These are phyloP conservation scores for Pardosa pseudoannulata DNA, from an alignment of 2,888 invertebrate species.

Conservation along the genomic window DNA sequence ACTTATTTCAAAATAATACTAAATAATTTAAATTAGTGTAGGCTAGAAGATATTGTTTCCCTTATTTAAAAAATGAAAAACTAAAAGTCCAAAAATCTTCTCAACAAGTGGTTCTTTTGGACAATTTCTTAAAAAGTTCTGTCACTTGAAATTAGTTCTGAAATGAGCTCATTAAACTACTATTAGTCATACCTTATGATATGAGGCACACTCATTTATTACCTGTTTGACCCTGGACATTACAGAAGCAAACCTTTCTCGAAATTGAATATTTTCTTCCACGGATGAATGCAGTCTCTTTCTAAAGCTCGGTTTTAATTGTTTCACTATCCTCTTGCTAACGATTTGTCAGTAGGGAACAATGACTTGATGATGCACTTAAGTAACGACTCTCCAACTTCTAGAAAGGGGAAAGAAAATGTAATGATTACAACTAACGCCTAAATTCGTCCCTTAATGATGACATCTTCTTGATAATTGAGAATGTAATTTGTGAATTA, in stretches of 20 bases:
- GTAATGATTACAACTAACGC: conserved; percentile 23
- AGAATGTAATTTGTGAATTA: conserved; percentile 31
- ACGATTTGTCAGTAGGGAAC: conserved; percentile 30
- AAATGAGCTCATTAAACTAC: conserved; percentile 22
- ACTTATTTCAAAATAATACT: too few species aligned
- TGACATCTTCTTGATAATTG: conserved; percentile 24
- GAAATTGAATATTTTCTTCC: conserved; percentile 29
- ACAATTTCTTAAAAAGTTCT: too few species aligned
- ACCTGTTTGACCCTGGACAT: conserved; percentile 28
- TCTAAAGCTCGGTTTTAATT: conserved; percentile 9
- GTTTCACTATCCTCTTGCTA: conserved; percentile 18
- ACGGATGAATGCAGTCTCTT: conserved; percentile 25
- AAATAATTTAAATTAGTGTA: too few species aligned
- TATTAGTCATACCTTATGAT: background rate
- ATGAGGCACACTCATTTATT: conserved; percentile 15
- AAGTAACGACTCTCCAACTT: conserved; percentile 8
- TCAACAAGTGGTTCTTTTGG: too few species aligned
- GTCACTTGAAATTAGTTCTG: too few species aligned
- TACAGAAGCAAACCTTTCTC: background rate
- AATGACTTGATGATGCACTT: conserved; percentile 31
- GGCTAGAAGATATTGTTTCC: too few species aligned
- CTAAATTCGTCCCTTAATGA: conserved; percentile 16
- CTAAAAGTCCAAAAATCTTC: too few species aligned
- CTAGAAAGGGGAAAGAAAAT: conserved; percentile 14
- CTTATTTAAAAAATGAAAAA: too few species aligned